A percentile compares a stretch with the other conserved stretches of the same genome.
Conservation (phyloP, 1,140 invertebrate species). For the Caenorhabditis latens region DNA sequence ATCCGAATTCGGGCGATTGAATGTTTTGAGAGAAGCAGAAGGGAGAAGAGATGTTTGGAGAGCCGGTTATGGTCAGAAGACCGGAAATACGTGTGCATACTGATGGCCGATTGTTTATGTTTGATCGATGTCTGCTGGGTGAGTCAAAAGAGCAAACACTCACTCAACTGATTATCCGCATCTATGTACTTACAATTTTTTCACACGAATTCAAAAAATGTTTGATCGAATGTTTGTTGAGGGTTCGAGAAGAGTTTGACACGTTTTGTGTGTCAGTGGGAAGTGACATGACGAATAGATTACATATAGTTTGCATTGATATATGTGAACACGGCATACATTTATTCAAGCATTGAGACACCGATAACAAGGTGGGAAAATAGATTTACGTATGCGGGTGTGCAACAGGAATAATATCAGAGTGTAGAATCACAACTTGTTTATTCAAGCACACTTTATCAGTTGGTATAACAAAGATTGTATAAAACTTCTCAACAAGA, state of each 20-base stretch:
- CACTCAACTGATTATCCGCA: conserved; percentile 39
- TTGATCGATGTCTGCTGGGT: background rate
- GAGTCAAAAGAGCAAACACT: conserved; percentile 47
- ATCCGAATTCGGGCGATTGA: background rate
- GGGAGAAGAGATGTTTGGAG: background rate
- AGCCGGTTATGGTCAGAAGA: conserved; percentile 51
- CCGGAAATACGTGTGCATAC: conserved; percentile 49
- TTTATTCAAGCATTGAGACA: too few species aligned
- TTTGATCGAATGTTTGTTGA: conserved; percentile 42
- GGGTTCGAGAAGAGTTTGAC: background rate
- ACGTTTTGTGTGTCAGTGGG: conserved; percentile 1
- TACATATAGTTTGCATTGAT: too few species aligned
- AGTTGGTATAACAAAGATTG: too few species aligned
- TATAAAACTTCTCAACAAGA: too few species aligned
- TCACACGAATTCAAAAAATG: background rate
- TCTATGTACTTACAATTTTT: conserved; percentile 14
- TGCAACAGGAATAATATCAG: too few species aligned
- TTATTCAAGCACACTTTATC: too few species aligned
- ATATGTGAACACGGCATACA: too few species aligned
- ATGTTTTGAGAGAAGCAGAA: conserved; percentile 5
- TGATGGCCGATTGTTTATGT: background rate
- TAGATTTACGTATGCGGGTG: too few species aligned
- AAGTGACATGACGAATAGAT: too few species aligned
- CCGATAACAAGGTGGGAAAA: too few species aligned
- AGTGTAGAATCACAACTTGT: too few species aligned